Evolutionary conservation across 2,113 vertebrate species (phyloP), one percentile per base, ranked within the genome.

Genomic region (Leucopsar rothschildi): DNA sequence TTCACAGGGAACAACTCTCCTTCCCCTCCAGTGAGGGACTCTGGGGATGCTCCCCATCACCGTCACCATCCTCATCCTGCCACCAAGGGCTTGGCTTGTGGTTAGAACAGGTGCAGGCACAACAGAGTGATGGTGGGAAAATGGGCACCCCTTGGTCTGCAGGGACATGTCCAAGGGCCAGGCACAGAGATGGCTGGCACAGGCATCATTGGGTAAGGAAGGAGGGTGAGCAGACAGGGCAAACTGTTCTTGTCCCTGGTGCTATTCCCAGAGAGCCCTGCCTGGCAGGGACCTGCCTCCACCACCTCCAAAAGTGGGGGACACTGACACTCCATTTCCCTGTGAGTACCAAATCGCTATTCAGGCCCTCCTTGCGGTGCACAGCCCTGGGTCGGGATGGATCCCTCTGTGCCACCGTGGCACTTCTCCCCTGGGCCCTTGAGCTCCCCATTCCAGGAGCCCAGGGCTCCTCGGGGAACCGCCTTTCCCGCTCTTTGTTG

Each of bases 361-460:
- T 37, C 45, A 13, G 37, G 35, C 37, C 20, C 27, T 40, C 17
- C 40, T n/a, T 0, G 1, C 22, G 0, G 0, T 3, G 4, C 15
- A 7, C 29, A 50, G 82, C 50, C 37, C 39, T 1, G 16, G 13
- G 10, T 37, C 0, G 0, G 72, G 49, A 60, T 0, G 0, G 28
- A 76, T 29, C 33, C 42, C 35, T 35, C 0, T 0, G 37, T 4
- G 16, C 59, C 72, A 70, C 64, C 0, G 21, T 20, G 18, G 77
- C 87, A 60, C 11, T 28, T 78, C 52, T 29, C 22, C 45, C 37
- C 45, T 0, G 1, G 45, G 35, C 6, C 70, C 57, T 3, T 3
- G 3, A 69, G 44, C 28, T 50, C 33, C 24, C 25, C 1, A 3
- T 2, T 5, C 56, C 13, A 17, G 52, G 19, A 14, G 47, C 91